These are phyloP conservation scores for Lepus townsendii DNA, from an alignment of 2,797 vertebrate species.

Conservation along the genomic window DNA sequence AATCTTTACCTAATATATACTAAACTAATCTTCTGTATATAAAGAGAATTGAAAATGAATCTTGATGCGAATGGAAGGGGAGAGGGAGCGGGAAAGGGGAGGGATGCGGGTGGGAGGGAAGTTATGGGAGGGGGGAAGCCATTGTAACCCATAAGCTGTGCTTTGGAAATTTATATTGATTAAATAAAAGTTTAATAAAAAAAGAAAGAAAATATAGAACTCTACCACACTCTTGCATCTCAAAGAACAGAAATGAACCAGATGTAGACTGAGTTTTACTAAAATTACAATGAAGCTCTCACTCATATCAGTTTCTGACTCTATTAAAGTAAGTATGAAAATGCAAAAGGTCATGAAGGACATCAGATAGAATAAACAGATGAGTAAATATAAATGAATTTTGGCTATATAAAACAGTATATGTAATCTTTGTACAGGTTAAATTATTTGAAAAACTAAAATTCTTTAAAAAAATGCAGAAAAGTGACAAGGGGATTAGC, in stretches of 20 bases:
- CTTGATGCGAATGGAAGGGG: too few relatives aligned
- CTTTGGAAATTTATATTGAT: too few relatives aligned
- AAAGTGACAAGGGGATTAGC: background rate
- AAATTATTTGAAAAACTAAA: background rate
- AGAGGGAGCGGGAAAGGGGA: too few relatives aligned
- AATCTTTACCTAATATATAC: too few relatives aligned
- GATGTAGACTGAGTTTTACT: background rate
- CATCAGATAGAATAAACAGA: background rate
- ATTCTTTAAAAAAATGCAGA: background rate
- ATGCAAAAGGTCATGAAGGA: background rate
- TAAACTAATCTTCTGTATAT: too few relatives aligned
- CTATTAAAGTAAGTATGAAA: background rate
- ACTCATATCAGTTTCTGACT: background rate
- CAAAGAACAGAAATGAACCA: slow-evolving; percentile 28
- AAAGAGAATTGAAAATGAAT: too few relatives aligned
- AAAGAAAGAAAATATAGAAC: background rate
- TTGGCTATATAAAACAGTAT: background rate
- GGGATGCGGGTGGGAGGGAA: too few relatives aligned
- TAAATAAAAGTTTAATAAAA: too few relatives aligned
- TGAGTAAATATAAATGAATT: background rate
- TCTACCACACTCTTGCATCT: background rate
- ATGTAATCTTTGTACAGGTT: background rate
- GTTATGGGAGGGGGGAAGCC: too few relatives aligned
- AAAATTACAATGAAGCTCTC: background rate
- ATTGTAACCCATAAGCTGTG: too few relatives aligned